phyloP scores from a whole-genome alignment of 1,140 invertebrate species.

The Aleiodes sp. region DNA sequence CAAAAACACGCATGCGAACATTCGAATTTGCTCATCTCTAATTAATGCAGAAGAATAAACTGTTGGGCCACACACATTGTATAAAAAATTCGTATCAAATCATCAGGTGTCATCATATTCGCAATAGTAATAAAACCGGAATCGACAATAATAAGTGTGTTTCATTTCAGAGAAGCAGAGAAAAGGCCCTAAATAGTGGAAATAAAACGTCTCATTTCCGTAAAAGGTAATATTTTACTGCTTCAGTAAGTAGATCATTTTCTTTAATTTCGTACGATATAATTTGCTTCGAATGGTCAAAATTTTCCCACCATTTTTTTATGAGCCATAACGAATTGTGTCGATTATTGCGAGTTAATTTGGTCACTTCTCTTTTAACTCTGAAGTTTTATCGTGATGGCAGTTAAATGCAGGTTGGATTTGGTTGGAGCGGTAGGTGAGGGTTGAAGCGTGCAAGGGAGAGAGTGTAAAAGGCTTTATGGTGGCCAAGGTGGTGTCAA shows the following conservation, averaged over 20 bases:
- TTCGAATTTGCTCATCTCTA: background rate
- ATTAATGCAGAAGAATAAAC: background rate
- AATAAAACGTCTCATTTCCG: slow-evolving; percentile 1
- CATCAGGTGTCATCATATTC: background rate
- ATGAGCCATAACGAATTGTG: background rate
- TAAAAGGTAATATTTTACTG: background rate
- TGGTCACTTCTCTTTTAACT: background rate
- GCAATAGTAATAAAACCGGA: background rate
- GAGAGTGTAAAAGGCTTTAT: background rate
- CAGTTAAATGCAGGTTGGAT: too few relatives aligned
- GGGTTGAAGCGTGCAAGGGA: background rate
- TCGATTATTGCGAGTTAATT: background rate
- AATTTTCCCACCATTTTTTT: too few relatives aligned
- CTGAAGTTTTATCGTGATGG: too few relatives aligned
- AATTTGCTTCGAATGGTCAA: background rate
- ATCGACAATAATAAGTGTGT: slow-evolving; percentile 2
- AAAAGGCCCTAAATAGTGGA: background rate
- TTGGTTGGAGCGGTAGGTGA: too few relatives aligned
- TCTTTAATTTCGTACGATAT: background rate
- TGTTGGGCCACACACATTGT: background rate
- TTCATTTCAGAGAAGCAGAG: too few relatives aligned
- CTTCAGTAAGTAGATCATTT: background rate
- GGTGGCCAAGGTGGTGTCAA: slow-evolving; percentile 27
- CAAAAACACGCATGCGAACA: background rate
- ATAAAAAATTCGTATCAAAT: background rate